phyloP scores from a whole-genome alignment of 2,113 vertebrate species.

The Tragulus kanchil region DNA sequence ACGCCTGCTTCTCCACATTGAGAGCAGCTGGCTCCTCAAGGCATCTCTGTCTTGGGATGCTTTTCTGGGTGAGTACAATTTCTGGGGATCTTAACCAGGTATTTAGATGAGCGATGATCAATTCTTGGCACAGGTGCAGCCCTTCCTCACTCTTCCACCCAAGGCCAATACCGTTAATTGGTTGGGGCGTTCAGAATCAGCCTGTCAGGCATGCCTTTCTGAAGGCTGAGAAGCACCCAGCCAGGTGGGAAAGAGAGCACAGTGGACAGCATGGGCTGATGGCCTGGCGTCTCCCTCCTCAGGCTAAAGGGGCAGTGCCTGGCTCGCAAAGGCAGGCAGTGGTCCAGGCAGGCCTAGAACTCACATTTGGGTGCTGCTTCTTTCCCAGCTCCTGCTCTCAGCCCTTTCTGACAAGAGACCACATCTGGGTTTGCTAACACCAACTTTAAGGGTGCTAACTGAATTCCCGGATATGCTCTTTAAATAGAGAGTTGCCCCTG shows the following conservation, averaged over 20 bases:
- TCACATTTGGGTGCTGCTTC: neutral
- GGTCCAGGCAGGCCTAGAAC: neutral
- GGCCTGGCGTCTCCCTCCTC: accelerated
- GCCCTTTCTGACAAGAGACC: neutral
- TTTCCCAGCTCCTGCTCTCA: neutral
- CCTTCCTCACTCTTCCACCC: neutral
- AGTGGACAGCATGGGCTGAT: accelerated
- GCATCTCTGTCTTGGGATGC: neutral
- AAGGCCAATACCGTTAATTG: neutral
- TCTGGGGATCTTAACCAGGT: neutral
- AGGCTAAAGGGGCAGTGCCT: neutral
- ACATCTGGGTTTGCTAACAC: neutral
- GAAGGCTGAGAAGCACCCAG: neutral
- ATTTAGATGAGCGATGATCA: neutral
- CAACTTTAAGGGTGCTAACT: neutral
- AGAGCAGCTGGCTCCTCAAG: neutral
- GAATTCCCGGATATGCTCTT: neutral
- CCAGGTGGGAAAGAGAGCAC: neutral
- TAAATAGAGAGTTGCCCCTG: neutral
- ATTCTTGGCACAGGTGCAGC: neutral
- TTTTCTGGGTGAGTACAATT: neutral
- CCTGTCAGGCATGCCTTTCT: no score
- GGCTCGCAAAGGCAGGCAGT: neutral
- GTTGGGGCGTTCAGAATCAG: neutral
- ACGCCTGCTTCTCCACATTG: no score